phyloP scores from a whole-genome alignment of 2,113 vertebrate species.

The Hippocampus mohnikei region DNA sequence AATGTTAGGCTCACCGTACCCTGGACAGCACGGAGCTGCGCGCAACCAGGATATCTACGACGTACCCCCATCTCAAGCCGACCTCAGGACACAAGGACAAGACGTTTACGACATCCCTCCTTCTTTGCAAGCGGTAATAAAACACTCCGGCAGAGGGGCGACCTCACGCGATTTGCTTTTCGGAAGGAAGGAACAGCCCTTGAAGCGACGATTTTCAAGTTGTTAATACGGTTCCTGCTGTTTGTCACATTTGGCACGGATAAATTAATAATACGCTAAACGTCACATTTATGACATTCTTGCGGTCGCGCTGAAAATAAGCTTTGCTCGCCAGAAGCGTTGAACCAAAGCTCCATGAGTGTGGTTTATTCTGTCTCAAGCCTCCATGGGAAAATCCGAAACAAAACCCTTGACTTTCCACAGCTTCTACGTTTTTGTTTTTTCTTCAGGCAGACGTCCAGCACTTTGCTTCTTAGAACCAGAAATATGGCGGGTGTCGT shows the following conservation, averaged over 20 bases:
- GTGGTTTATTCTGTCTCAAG: constrained; percentile 33
- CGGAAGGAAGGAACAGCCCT: constrained; percentile 20
- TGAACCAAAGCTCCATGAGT: constrained; percentile 41
- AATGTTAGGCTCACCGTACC: constrained; percentile 41
- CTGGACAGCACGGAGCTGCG: constrained; percentile 61
- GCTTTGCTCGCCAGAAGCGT: constrained; percentile 57
- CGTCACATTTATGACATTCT: constrained; percentile 58
- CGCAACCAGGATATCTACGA: constrained; percentile 85
- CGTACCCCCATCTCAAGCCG: constrained; percentile 79
- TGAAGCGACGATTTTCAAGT: constrained; percentile 19
- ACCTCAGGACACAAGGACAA: constrained; percentile 51
- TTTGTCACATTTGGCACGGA: constrained; percentile 52
- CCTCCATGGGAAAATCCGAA: constrained; percentile 39
- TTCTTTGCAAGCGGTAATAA: constrained; percentile 63
- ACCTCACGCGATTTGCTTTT: constrained; percentile 6
- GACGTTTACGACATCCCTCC: constrained; percentile 70
- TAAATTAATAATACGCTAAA: constrained; percentile 47
- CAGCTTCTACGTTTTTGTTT: neutral
- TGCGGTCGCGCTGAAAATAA: constrained; percentile 56
- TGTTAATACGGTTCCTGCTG: constrained; percentile 34
- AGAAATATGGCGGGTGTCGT: constrained; percentile 46
- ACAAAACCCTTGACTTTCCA: constrained; percentile 55
- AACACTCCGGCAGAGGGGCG: neutral
- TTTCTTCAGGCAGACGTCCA: constrained; percentile 30
- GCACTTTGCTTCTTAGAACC: constrained; percentile 61